Evolutionary conservation across 2,797 vertebrate species (phyloP).

Genomic region (Gambelia wislizenii): DNA sequence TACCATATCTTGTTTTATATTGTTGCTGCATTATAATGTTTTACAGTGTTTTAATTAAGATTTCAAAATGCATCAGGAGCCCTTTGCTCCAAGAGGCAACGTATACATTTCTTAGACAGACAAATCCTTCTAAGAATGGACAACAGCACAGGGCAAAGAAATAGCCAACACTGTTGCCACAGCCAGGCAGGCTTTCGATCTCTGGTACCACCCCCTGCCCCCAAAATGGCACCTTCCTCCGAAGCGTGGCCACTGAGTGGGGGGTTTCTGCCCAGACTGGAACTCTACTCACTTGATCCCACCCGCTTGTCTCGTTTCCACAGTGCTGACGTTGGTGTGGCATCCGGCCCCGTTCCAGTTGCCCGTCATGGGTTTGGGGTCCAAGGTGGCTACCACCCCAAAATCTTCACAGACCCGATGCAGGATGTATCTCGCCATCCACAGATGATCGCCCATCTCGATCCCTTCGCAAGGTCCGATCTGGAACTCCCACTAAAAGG

Average conservation of each 20-base stretch:
- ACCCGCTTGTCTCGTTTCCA: constrained; percentile 81
- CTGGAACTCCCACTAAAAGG: constrained; percentile 90
- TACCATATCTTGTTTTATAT: no score
- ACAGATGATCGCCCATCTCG: constrained; percentile 89
- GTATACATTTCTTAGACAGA: no score
- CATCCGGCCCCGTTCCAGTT: constrained; percentile 90
- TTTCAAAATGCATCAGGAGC: no score
- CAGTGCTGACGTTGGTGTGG: constrained; percentile 91
- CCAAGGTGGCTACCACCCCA: constrained; percentile 85
- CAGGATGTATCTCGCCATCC: constrained; percentile 89
- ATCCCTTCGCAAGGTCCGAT: constrained; percentile 89
- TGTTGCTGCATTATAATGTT: no score
- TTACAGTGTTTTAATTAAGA: no score
- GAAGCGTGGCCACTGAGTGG: no score
- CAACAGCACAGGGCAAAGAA: background rate
- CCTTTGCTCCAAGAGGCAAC: no score
- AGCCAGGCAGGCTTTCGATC: background rate
- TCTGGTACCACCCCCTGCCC: background rate
- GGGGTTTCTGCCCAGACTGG: background rate
- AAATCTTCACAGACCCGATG: constrained; percentile 91
- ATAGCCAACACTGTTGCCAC: background rate
- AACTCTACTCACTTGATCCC: constrained; percentile 84
- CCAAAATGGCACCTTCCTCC: background rate
- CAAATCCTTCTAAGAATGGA: background rate
- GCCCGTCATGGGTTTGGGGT: constrained; percentile 88